Conservation (phyloP, 2,888 invertebrate species). For the Callyntrura sp. region DNA sequence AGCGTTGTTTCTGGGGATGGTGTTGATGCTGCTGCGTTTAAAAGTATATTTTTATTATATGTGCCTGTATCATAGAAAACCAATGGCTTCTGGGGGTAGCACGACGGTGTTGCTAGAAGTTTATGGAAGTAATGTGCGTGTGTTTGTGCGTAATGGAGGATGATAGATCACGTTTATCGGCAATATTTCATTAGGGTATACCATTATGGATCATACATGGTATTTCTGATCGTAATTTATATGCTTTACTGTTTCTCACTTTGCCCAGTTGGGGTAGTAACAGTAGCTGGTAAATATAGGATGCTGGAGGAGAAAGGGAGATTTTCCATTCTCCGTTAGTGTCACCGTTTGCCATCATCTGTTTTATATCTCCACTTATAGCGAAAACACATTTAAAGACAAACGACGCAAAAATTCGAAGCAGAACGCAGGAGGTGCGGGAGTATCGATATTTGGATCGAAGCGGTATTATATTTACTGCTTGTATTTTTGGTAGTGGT, state of each 20-base stretch:
- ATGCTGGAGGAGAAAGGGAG: too few species aligned
- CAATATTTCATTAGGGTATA: constrained; percentile 50
- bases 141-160: constrained; percentile 33
- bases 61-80: constrained; percentile 24
- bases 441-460: too few species aligned
- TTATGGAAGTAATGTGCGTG: background rate
- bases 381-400: too few species aligned
- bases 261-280: background rate
- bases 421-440: background rate
- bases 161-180: constrained; percentile 74
- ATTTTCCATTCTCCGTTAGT: constrained; percentile 1
- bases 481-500: too few species aligned
- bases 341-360: constrained; percentile 31
- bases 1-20: background rate
- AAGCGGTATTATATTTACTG: too few species aligned
- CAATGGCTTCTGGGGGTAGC: background rate
- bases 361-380: too few species aligned
- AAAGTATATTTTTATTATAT: constrained; percentile 38
- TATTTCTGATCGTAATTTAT: background rate
- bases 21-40: background rate
- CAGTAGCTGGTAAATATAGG: background rate
- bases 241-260: constrained; percentile 7
- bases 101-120: background rate
- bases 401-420: background rate
- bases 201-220: constrained; percentile 8